Base-by-base conservation (phyloP, 2,797 vertebrate species). In the Smutsia temminckii region DNA sequence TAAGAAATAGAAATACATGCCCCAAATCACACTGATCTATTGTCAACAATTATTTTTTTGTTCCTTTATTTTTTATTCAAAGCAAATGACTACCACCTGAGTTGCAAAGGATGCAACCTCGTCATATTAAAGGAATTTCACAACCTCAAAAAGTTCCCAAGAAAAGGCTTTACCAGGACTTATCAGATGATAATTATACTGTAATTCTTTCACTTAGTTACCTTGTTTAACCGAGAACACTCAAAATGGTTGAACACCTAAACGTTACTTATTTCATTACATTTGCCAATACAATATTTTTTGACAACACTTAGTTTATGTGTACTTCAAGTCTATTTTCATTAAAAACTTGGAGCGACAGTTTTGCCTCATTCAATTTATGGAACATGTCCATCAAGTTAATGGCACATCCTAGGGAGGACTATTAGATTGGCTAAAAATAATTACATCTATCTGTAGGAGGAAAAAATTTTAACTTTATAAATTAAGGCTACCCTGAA, bases 221-320 rank as follows among this genome's bases (percentile, higher is more conserved):
- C 40, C 12, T 55, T 72, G 11, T 84, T 95, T 93, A 93, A 86
- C 8, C 3, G 32, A 92, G 68, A 94, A 69, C 55, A 89, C 37
- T 84, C 85, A 79, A 8, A 91, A 92, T 59, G 34, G 86, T 71
- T 49, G 71, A 20, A 86, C 77, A 74, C 61, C 64, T 88, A 55
- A 88, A 72, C 75, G 37, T 66, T 78, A 42, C 34, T 89, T 93
- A 93, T 95, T 77, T 85, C 53, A 64, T 88, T 91, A 72, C 29
- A 20, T 94, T 94, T 85, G 78, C 69, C 25, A 32, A n/a, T 49
- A 55, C 20, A 68, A 5, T 68, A 25, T 77, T 61, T 92, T 93
- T 59, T 85, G 6, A 95, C 77, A 79, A 71, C n/a, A 37, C 25
- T 93, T 84, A 46, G 18, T 77, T 77, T 59, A 59, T 23, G 1